A percentile compares a stretch with the other conserved stretches of the same genome.
Evolutionary conservation across 2,113 vertebrate genomes (phyloP).

Genomic region (human): DNA sequence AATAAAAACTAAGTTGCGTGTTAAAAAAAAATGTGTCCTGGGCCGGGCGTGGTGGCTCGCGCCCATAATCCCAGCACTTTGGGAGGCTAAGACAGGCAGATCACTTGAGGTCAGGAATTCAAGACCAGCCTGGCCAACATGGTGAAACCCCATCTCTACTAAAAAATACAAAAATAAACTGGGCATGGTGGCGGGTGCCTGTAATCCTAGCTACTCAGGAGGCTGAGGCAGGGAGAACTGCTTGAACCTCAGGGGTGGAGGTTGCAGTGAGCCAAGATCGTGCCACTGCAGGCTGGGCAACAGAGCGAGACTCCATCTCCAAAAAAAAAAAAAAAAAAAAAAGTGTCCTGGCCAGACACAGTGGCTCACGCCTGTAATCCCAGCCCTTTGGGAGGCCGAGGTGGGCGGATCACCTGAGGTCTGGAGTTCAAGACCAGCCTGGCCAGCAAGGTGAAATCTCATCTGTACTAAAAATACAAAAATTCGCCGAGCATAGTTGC

Average conservation of each 20-base stretch:
- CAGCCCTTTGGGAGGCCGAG: background rate
- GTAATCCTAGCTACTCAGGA: background rate
- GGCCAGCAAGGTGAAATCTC: background rate
- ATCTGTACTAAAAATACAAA: background rate
- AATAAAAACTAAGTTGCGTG: background rate
- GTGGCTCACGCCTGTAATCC: too few species aligned
- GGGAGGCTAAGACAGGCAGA: background rate
- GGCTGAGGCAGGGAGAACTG: background rate
- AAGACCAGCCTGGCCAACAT: background rate
- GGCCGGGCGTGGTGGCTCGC: background rate
- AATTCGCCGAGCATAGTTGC: background rate
- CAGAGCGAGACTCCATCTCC: background rate
- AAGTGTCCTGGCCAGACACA: background rate
- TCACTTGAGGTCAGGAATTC: background rate
- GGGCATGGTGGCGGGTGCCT: background rate
- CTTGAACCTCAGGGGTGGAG: background rate
- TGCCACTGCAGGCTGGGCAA: background rate
- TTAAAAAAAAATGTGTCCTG: background rate
- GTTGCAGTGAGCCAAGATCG: background rate
- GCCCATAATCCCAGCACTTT: background rate
- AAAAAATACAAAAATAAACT: background rate
- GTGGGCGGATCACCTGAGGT: background rate
- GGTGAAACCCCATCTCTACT: background rate
- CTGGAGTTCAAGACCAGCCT: background rate
- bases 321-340: background rate